Conservation (phyloP, 2,888 invertebrate genomes). For the Cremastinae sp. region DNA sequence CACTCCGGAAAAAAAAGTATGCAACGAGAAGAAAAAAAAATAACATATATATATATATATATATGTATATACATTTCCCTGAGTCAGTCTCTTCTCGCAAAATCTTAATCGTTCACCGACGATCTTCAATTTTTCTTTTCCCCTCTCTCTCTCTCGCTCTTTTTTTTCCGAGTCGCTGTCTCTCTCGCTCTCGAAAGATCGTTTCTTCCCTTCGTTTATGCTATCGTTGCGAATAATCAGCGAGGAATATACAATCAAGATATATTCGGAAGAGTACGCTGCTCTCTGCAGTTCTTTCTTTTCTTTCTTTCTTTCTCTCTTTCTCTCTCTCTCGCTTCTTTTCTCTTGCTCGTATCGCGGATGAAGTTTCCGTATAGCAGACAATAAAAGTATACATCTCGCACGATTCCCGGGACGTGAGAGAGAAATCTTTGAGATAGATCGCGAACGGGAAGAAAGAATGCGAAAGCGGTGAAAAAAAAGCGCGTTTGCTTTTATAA, state of each 20-base stretch:
- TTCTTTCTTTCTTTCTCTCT: conserved; percentile 3
- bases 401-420: conserved; percentile 48
- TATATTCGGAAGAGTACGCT: conserved; percentile 48
- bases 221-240: conserved; percentile 60
- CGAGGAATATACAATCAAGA: conserved; percentile 58
- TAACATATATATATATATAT: too few relatives aligned
- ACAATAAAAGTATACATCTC: conserved; percentile 37
- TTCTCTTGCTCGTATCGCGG: conserved; percentile 22
- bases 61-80: too few relatives aligned
- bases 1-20: conserved; percentile 42
- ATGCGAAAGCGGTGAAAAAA: conserved; percentile 2
- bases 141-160: conserved; percentile 15
- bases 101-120: conserved; percentile 61
- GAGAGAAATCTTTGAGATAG: conserved; percentile 54
- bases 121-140: conserved; percentile 45
- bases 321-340: conserved; percentile 22
- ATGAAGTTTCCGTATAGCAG: conserved; percentile 48
- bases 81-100: conserved; percentile 41
- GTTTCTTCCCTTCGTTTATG: conserved; percentile 59
- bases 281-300: conserved; percentile 39
- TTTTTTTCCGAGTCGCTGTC: conserved; percentile 29
- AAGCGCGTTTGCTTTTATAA: not conserved
- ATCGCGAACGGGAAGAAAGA: conserved; percentile 16
- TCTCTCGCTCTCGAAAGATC: conserved; percentile 5
- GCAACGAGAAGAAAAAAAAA: too few relatives aligned